Conservation (phyloP, 2,888 invertebrate species). For the Ommatoiulus sabulosus region DNA sequence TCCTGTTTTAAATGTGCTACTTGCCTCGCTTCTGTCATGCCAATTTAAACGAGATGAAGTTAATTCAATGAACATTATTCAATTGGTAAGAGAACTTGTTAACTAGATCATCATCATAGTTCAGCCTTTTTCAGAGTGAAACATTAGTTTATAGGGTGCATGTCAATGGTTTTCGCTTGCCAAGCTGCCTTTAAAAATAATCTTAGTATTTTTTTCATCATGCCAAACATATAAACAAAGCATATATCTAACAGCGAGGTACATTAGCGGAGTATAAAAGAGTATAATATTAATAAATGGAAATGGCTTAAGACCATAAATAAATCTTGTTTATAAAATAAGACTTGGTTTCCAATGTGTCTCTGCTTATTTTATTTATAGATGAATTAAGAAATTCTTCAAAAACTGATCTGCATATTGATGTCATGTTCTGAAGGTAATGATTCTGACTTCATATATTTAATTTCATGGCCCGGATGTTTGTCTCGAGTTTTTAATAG, state of each 20-base stretch:
- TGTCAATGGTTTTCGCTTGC: conserved; percentile 31
- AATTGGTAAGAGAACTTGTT: background rate
- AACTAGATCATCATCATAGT: background rate
- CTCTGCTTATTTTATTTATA: background rate
- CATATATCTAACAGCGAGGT: background rate
- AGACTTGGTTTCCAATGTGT: background rate
- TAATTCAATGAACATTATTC: background rate
- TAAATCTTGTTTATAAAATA: background rate
- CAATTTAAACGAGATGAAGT: background rate
- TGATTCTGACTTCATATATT: too few relatives aligned
- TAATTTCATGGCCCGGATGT: too few relatives aligned
- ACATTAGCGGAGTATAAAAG: background rate
- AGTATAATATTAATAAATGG: background rate
- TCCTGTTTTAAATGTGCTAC: background rate
- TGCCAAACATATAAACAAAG: background rate
- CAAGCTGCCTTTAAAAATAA: conserved; percentile 29
- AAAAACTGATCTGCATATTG: too few relatives aligned
- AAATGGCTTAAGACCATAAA: background rate
- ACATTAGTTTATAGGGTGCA: conserved; percentile 29
- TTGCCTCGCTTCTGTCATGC: background rate
- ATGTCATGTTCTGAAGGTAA: too few relatives aligned
- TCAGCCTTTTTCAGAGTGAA: background rate
- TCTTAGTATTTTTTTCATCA: conserved; percentile 39
- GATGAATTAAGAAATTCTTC: background rate
- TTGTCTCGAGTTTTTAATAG: too few relatives aligned